A percentile compares a stretch with the other conserved stretches of the same genome.
phyloP scores from a whole-genome alignment of 1,140 invertebrate genomes.

The Yoshiicerus persimilis region DNA sequence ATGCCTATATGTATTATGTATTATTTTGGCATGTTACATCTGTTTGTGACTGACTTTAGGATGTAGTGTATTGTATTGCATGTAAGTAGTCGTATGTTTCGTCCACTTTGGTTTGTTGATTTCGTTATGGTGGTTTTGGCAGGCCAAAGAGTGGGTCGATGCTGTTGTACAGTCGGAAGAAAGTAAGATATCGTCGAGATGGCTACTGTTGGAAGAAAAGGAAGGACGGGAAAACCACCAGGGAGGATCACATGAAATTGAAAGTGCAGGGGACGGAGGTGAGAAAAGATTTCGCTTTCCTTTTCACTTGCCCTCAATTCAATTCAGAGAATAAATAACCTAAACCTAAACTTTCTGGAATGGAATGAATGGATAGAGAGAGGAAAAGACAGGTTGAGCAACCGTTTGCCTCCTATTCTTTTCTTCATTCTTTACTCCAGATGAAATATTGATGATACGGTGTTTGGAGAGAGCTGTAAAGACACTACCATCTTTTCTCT shows the following conservation, averaged over 20 bases:
- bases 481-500: background rate
- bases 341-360: conserved; percentile 20
- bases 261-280: conserved; percentile 96
- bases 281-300: conserved; percentile 51
- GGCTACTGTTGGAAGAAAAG: conserved; percentile 99
- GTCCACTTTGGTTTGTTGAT: conserved; percentile 9
- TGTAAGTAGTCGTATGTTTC: background rate
- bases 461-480: background rate
- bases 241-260: conserved; percentile 99
- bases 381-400: background rate
- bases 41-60: background rate
- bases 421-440: conserved; percentile 7
- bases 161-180: conserved; percentile 93
- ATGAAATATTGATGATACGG: conserved; percentile 28
- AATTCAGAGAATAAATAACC: conserved; percentile 16
- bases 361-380: conserved; percentile 1
- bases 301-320: conserved; percentile 17
- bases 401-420: background rate
- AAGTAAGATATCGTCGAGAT: conserved; percentile 92
- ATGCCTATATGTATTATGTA: conserved; percentile 2
- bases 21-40: background rate
- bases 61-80: background rate
- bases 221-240: conserved; percentile 95
- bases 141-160: conserved; percentile 96
- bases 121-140: conserved; percentile 50